These are phyloP conservation scores for Oryzias javanicus DNA, from an alignment of 2,113 vertebrate species.

Conservation along the genomic window DNA sequence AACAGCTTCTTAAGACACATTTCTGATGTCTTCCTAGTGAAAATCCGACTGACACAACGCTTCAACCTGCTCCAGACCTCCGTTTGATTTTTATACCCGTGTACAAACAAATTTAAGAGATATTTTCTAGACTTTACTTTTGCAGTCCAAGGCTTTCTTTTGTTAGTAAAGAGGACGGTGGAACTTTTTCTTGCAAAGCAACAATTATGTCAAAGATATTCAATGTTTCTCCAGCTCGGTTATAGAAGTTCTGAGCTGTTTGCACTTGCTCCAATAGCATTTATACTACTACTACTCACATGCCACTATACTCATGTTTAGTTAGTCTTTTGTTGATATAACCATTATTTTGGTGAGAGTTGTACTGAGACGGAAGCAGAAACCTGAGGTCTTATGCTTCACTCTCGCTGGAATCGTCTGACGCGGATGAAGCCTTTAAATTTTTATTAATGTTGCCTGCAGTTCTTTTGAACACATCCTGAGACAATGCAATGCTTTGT, in stretches of 20 bases:
- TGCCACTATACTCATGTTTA: slow-evolving; percentile 43
- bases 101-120: slow-evolving; percentile 80
- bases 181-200: slow-evolving; percentile 71
- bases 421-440: slow-evolving; percentile 59
- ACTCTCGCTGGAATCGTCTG: slow-evolving; percentile 30
- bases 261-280: slow-evolving; percentile 76
- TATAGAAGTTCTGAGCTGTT: slow-evolving; percentile 45
- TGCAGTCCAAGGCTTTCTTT: slow-evolving; percentile 71
- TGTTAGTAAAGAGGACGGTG: slow-evolving; percentile 73
- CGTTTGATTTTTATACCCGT: slow-evolving; percentile 81
- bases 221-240: slow-evolving; percentile 75
- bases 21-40: slow-evolving; percentile 87
- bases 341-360: slow-evolving; percentile 17
- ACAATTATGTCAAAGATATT: slow-evolving; percentile 71
- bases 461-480: slow-evolving; percentile 68
- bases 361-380: slow-evolving; percentile 36
- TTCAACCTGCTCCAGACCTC: slow-evolving; percentile 76
- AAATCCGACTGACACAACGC: slow-evolving; percentile 79
- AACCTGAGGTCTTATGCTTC: slow-evolving; percentile 22
- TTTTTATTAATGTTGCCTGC: slow-evolving; percentile 67
- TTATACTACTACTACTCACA: slow-evolving; percentile 57
- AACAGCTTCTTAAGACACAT: slow-evolving; percentile 66
- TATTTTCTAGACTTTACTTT: slow-evolving; percentile 86
- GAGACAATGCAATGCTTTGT: slow-evolving; percentile 78
- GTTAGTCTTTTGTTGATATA: slow-evolving; percentile 29